Conservation (phyloP, 2,888 invertebrate genomes). For the Meteorus cinctellus region DNA sequence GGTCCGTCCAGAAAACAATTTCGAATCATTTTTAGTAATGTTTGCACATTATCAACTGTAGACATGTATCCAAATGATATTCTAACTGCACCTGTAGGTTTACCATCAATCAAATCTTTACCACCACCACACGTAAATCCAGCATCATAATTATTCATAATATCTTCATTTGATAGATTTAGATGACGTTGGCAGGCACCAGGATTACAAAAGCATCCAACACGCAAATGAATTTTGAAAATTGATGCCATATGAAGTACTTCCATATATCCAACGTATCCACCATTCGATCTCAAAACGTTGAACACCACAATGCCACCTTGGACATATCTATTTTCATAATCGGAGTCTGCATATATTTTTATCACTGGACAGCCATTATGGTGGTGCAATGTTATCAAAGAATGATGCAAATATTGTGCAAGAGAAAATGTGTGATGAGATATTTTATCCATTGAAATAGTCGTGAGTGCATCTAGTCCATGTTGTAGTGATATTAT, state of each 20-base stretch:
- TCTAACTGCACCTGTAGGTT: constrained; percentile 93
- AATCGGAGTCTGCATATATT: constrained; percentile 85
- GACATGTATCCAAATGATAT: constrained; percentile 96
- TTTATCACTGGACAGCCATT: constrained; percentile 82
- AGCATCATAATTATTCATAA: constrained; percentile 85
- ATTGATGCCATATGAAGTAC: constrained; percentile 92
- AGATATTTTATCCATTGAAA: constrained; percentile 80
- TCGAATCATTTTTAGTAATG: constrained; percentile 82
- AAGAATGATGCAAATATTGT: constrained; percentile 80
- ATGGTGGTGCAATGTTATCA: constrained; percentile 80
- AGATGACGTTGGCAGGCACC: constrained; percentile 93
- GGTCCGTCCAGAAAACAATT: constrained; percentile 82
- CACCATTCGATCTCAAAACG: constrained; percentile 83
- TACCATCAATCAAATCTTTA: constrained; percentile 87
- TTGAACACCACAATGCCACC: constrained; percentile 94
- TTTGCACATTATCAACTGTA: constrained; percentile 81
- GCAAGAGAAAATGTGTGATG: constrained; percentile 85
- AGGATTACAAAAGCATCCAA: constrained; percentile 97
- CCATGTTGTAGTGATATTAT: constrained; percentile 89
- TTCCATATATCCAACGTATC: constrained; percentile 91
- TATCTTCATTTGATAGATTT: constrained; percentile 79
- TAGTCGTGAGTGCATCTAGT: constrained; percentile 80
- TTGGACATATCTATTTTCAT: constrained; percentile 78
- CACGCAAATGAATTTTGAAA: constrained; percentile 89
- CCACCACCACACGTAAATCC: constrained; percentile 96